Evolutionary conservation across 2,113 vertebrate species (phyloP), one percentile per base, ranked within the genome.

Genomic region (Aleadryas rufinucha): DNA sequence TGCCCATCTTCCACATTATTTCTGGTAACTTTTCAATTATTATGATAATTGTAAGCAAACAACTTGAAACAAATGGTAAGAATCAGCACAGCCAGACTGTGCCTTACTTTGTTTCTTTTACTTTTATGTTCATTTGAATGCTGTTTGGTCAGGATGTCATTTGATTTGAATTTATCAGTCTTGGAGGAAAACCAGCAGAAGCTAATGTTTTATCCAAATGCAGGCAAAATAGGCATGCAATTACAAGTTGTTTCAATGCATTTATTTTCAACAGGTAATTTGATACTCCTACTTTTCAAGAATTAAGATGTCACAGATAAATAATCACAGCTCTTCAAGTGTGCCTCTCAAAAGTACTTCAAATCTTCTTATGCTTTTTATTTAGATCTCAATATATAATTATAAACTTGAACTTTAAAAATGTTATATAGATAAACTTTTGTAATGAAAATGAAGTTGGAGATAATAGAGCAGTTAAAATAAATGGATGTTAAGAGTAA

Each of bases 231-330:
- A 96, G 76, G 87, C 97, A 96, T 96, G 97, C 87, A 97, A 98
- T 96, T 96, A 93, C 95, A 96, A 97, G 81, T 94, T 93, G 79
- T 96, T 97, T 88, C 94, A 95, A 96, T 90, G 97, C 50, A 89
- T 88, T 97, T 97, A 75, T 96, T 97, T 90, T 97, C 93, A 89
- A 94, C 96, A 97, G 83, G 91, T 96, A 97, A 97, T 97, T 96
- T 91, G 84, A 97, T 94, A 96, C 86, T 96, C 57, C 80, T 70
- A 82, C 86, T 97, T 97, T 90, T 95, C 94, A 93, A 95, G 95
- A 96, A 97, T 97, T 96, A 97, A 96, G 97, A 97, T 97, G 96
- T 96, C 87, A 96, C 76, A 96, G 94, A 96, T 95, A 92, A 98
- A 97, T 95, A 98, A 98, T 95, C 90, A 86, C 80, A 79, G 91